Evolutionary conservation across 2,797 vertebrate species (phyloP), one percentile per base, ranked within the genome.

Genomic region (Lycodopsis pacificus): DNA sequence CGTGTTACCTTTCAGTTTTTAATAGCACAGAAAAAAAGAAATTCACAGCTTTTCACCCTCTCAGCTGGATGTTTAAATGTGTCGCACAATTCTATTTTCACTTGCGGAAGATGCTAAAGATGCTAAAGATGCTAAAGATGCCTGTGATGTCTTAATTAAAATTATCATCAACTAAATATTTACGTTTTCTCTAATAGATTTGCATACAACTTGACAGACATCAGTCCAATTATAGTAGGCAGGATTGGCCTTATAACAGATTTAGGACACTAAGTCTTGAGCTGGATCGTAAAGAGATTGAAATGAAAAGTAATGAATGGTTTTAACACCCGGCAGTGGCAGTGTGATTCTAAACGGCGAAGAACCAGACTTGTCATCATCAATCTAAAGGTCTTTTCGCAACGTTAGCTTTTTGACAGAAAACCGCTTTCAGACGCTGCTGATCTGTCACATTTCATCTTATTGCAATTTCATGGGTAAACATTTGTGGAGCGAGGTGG

Each of bases 401-500:
- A 85, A 91, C 86, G 85, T 91, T 93, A 89, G 82, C 85, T 89
- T 84, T 84, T 51, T 87, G 89, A 94, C 89, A 91, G 87, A 91
- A 88, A 88, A 74, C 62, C 15, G 80, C 88, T 92, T 88, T 90
- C 80, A 80, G 80, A 51, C 48, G 79, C 84, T 86, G 92, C 92
- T 88, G 89, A 90, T 91, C 92, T 92, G 94, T 93, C 94, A 93
- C 89, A 92, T 91, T 88, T 90, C 84, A 93, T 95, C 90, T 88
- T 81, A 87, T 80, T 88, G 85, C 89, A 91, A 87, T 92, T 90
- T 91, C 89, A 88, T 75, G 88, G 85, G 91, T 88, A 94, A 93
- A 93, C 86, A 89, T 90, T 87, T 87, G 88, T 84, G 86, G 89
- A 91, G 81, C 82, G 67, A 83, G 82, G 90, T 83, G 83, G 79